A percentile compares a stretch with the other conserved stretches of the same genome.
These are phyloP conservation scores for Apodemus agrarius DNA, from an alignment of 2,797 vertebrate species.

Conservation along the genomic window DNA sequence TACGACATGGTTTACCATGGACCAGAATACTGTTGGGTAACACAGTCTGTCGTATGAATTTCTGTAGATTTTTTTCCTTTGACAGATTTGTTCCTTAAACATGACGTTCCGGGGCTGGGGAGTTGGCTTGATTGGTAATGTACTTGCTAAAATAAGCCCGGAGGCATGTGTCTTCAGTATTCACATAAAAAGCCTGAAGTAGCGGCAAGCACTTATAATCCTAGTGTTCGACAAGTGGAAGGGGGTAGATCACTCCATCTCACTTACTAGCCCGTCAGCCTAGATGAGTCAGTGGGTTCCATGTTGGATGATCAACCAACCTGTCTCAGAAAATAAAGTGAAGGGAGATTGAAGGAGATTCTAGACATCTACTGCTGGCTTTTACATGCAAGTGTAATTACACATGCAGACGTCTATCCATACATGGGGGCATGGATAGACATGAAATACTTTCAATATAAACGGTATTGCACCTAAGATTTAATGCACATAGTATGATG, in stretches of 20 bases:
- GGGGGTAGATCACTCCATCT: rapidly evolving
- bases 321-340: neutral
- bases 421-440: neutral
- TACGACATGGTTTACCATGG: neutral
- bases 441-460: neutral
- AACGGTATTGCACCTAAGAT: neutral
- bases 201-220: neutral
- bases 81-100: constrained; percentile 23
- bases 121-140: neutral
- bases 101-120: neutral
- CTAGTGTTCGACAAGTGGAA: neutral
- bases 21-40: neutral
- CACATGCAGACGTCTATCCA: neutral
- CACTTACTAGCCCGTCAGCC: no score
- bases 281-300: neutral
- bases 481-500: no score
- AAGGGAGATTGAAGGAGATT: neutral
- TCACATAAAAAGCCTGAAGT: neutral
- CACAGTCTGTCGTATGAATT: neutral
- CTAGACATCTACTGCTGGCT: neutral
- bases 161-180: neutral
- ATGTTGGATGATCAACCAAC: neutral
- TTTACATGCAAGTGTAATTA: no score
- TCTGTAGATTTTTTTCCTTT: neutral
- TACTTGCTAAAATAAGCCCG: neutral